phyloP scores from a whole-genome alignment of 2,888 invertebrate species.

The Brachylomia viminalis region DNA sequence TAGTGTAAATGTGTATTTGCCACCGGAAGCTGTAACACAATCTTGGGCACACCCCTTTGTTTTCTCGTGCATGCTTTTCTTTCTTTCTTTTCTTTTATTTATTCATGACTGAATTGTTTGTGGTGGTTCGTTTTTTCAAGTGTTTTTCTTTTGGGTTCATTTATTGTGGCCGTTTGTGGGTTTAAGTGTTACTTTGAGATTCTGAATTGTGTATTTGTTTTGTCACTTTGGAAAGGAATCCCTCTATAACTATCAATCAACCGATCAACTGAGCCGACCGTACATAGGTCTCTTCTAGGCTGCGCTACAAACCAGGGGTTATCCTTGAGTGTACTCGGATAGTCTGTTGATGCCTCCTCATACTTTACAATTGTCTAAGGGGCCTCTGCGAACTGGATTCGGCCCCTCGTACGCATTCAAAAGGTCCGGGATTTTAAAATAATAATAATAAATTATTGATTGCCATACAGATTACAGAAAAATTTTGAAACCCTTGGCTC shows the following conservation, averaged over 20 bases:
- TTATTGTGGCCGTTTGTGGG: constrained; percentile 16
- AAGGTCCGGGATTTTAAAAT: too few species aligned
- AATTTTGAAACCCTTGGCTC: too few species aligned
- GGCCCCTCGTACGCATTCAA: too few species aligned
- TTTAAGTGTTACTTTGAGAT: constrained; percentile 24
- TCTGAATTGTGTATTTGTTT: neutral
- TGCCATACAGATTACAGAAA: too few species aligned
- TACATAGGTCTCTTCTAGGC: neutral
- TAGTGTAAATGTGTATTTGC: constrained; percentile 78
- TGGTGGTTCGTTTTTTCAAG: constrained; percentile 64
- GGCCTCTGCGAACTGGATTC: too few species aligned
- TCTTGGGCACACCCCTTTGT: constrained; percentile 67
- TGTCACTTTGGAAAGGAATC: neutral
- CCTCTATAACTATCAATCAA: neutral
- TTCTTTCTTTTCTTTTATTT: constrained; percentile 56
- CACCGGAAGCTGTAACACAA: constrained; percentile 71
- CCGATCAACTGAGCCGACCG: neutral
- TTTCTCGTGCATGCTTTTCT: constrained; percentile 64
- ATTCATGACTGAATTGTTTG: constrained; percentile 68
- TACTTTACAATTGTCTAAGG: too few species aligned
- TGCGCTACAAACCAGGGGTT: neutral
- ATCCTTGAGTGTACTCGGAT: too few species aligned
- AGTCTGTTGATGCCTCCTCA: too few species aligned
- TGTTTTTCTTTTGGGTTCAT: constrained; percentile 61
- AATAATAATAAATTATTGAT: too few species aligned